These are phyloP conservation scores for Bombycilla garrulus DNA, from an alignment of 2,113 vertebrate genomes.

Conservation along the genomic window DNA sequence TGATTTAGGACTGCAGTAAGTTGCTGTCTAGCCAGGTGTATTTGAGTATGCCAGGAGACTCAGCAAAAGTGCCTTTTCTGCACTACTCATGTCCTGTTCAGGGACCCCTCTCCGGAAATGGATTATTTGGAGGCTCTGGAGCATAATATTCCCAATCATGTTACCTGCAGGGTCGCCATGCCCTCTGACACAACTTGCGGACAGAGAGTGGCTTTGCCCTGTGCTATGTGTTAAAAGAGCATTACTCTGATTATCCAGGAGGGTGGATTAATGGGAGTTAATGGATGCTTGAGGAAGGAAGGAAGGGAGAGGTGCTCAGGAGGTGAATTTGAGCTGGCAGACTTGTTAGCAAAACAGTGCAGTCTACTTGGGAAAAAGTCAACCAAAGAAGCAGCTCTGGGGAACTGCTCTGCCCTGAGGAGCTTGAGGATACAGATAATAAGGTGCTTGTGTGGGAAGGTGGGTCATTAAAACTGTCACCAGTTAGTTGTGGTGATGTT, in stretches of 20 bases:
- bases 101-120: neutral
- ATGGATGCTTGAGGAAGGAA: neutral
- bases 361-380: neutral
- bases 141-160: neutral
- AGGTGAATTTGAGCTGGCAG: neutral
- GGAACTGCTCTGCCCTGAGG: neutral
- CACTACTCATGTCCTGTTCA: neutral
- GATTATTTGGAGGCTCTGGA: neutral
- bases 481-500: neutral
- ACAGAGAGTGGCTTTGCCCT: neutral
- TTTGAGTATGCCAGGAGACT: neutral
- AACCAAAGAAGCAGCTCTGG: neutral
- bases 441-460: neutral
- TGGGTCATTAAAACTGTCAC: neutral
- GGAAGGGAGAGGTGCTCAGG: neutral
- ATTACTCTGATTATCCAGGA: slow-evolving; percentile 19
- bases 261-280: neutral
- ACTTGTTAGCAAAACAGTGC: neutral
- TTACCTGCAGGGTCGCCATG: neutral
- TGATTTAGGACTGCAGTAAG: neutral
- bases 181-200: neutral
- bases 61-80: neutral
- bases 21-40: neutral
- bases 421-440: neutral
- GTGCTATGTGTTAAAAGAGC: neutral